Conservation (phyloP, 2,113 vertebrate species). For the Aramus guarauna region DNA sequence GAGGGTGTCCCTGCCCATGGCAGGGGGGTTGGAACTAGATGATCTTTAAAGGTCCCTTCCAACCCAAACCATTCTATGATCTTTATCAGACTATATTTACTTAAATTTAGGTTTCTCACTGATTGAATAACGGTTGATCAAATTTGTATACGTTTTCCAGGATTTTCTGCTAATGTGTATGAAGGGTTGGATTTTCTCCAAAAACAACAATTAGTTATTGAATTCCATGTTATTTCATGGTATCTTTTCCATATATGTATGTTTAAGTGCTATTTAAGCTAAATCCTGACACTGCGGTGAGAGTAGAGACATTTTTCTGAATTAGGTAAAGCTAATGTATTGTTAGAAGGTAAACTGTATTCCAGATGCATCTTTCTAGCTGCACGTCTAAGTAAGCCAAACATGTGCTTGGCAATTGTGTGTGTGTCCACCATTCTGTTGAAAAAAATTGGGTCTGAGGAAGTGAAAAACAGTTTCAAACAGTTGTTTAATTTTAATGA, state of each 20-base stretch:
- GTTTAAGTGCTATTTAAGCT: not conserved
- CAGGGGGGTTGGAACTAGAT: too few relatives aligned
- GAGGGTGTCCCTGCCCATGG: too few relatives aligned
- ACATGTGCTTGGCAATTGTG: not conserved
- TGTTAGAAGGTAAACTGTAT: not conserved
- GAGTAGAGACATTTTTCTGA: not conserved
- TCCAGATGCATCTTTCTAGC: not conserved
- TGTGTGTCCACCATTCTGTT: not conserved
- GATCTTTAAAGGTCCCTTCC: too few relatives aligned
- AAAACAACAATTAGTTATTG: not conserved
- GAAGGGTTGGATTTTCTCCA: not conserved
- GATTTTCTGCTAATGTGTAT: not conserved
- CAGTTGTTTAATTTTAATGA: conserved; percentile 41
- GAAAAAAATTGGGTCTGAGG: not conserved
- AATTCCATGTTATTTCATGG: not conserved
- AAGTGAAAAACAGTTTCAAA: not conserved
- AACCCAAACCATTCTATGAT: too few relatives aligned
- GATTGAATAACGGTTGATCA: not conserved
- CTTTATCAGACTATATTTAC: not conserved
- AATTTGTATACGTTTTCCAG: not conserved
- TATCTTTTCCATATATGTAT: not conserved
- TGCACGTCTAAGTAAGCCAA: not conserved
- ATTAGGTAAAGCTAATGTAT: not conserved
- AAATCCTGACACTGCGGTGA: not conserved
- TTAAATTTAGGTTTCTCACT: not conserved